Percentiles rank a stretch among this genome's conserved stretches.
Conservation (phyloP, 2,797 vertebrate species). For the Sebastes jordani region DNA sequence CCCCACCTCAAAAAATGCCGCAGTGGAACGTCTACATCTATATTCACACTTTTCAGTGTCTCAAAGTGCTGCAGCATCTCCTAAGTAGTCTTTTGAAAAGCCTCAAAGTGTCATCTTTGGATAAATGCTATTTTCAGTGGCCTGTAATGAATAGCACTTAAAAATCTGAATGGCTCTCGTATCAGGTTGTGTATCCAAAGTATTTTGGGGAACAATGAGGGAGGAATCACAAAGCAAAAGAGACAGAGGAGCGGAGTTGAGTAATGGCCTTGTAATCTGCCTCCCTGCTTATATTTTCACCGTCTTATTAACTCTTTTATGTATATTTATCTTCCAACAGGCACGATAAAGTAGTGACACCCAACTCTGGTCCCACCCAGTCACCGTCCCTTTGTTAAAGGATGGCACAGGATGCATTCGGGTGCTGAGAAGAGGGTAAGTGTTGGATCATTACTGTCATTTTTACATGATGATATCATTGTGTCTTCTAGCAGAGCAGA, state of each 20-base stretch:
- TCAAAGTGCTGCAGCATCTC: conserved; percentile 40
- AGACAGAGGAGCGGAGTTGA: conserved; percentile 59
- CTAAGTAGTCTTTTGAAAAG: conserved; percentile 64
- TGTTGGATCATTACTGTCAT: conserved; percentile 56
- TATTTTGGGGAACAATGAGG: conserved; percentile 72
- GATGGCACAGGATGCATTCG: conserved; percentile 32
- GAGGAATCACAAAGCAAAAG: conserved; percentile 65
- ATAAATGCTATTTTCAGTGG: conserved; percentile 70
- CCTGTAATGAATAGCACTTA: conserved; percentile 77
- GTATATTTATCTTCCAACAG: conserved; percentile 50
- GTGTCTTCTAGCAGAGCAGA: conserved; percentile 35
- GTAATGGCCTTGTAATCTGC: conserved; percentile 69
- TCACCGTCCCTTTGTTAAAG: conserved; percentile 43
- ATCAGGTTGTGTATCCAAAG: conserved; percentile 72
- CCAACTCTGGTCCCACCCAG: conserved; percentile 58
- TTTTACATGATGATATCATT: conserved; percentile 60
- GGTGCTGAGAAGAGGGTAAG: conserved; percentile 41
- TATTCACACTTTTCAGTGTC: conserved; percentile 48
- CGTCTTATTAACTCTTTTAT: conserved; percentile 52
- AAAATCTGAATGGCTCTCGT: conserved; percentile 61
- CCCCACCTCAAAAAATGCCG: conserved; percentile 47
- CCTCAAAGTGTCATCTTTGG: conserved; percentile 64
- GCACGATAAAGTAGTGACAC: conserved; percentile 50
- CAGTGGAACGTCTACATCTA: conserved; percentile 34
- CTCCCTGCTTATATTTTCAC: conserved; percentile 54